Percentiles rank a stretch among this genome's conserved stretches.
Conservation (phyloP, 1,140 invertebrate genomes). For the Paracyclopina nana region DNA sequence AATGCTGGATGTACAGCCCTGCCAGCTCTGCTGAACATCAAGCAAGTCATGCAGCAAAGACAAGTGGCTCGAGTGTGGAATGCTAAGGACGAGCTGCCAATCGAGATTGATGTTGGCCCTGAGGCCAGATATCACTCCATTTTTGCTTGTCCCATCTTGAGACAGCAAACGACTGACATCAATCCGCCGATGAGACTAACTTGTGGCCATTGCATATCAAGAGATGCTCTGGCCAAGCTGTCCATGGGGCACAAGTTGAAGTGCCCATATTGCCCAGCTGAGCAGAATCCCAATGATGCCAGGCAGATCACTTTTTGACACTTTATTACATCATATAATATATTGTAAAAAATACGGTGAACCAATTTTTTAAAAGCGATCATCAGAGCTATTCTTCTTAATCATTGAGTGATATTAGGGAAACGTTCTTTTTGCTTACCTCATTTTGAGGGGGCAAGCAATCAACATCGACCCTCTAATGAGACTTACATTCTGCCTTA, state of each 20-base stretch:
- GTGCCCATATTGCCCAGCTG: constrained; percentile 93
- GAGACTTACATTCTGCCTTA: too few relatives aligned
- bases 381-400: too few relatives aligned
- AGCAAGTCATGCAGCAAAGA: constrained; percentile 85
- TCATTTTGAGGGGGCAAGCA: too few relatives aligned
- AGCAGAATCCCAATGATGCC: constrained; percentile 80
- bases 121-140: constrained; percentile 85
- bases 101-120: constrained; percentile 70
- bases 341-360: too few relatives aligned
- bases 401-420: too few relatives aligned
- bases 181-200: constrained; percentile 93
- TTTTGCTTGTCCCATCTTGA: constrained; percentile 92
- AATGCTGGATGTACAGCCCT: constrained; percentile 79
- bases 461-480: too few relatives aligned
- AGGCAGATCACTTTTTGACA: constrained; percentile 67
- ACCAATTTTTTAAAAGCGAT: too few relatives aligned
- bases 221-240: constrained; percentile 86
- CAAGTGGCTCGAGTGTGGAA: constrained; percentile 79
- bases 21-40: constrained; percentile 77
- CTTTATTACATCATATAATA: neutral
- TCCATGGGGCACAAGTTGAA: constrained; percentile 82
- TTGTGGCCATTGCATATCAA: constrained; percentile 94
- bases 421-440: too few relatives aligned
- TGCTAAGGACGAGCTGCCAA: constrained; percentile 84
- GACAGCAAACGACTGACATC: constrained; percentile 82